A percentile compares a stretch with the other conserved stretches of the same genome.
Conservation (phyloP, 2,888 invertebrate species). For the Vesta saturnalis region DNA sequence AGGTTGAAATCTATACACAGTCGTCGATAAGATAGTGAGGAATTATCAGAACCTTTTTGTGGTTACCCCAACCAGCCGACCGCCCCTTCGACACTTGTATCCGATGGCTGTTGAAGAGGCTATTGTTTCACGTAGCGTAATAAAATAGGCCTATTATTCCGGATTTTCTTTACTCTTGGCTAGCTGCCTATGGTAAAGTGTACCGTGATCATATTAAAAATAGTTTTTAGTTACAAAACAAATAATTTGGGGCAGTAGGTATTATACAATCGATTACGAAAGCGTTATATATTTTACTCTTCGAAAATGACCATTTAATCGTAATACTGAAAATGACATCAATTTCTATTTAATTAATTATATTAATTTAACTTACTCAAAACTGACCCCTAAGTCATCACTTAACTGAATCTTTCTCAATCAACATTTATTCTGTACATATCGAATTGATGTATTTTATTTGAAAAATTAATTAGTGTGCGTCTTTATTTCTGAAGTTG, state of each 20-base stretch:
- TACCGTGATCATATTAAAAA: conserved; percentile 16
- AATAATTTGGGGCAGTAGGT: conserved; percentile 11
- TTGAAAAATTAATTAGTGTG: too few relatives aligned
- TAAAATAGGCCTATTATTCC: conserved; percentile 39
- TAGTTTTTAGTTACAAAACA: conserved; percentile 11
- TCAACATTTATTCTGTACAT: too few relatives aligned
- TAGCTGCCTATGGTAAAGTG: conserved; percentile 14
- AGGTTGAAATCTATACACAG: conserved; percentile 21
- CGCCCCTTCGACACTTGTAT: conserved; percentile 34
- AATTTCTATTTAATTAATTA: too few relatives aligned
- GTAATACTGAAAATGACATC: too few relatives aligned
- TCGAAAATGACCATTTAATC: too few relatives aligned
- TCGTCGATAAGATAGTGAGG: conserved; percentile 17
- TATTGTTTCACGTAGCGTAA: conserved; percentile 29
- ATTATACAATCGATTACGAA: neutral
- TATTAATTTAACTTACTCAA: too few relatives aligned
- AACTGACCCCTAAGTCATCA: too few relatives aligned
- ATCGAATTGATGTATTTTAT: too few relatives aligned
- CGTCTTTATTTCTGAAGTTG: too few relatives aligned
- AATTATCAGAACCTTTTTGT: conserved; percentile 26
- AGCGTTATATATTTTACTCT: too few relatives aligned
- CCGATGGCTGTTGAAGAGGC: conserved; percentile 35
- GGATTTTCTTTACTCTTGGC: conserved; percentile 31
- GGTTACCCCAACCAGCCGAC: conserved; percentile 22
- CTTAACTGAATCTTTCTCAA: too few relatives aligned